phyloP scores from a whole-genome alignment of 1,140 invertebrate species.

The Euwallacea fornicatus region DNA sequence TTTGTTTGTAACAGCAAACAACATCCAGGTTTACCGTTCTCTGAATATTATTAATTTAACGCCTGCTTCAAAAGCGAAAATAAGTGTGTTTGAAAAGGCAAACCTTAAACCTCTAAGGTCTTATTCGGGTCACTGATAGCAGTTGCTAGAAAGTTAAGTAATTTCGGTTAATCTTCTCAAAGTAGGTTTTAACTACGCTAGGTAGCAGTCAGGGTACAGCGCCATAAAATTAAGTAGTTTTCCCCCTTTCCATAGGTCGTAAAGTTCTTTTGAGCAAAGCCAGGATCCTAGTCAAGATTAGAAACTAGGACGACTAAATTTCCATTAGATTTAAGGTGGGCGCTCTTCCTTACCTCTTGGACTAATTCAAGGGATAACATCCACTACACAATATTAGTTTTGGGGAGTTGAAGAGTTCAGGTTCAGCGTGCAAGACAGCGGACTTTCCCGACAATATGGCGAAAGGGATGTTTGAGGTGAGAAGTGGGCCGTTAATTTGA shows the following conservation, averaged over 20 bases:
- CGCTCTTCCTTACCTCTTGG: neutral
- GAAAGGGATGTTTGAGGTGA: too few species aligned
- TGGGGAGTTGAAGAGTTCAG: too few species aligned
- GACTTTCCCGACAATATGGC: too few species aligned
- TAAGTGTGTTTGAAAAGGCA: slow-evolving; percentile 12
- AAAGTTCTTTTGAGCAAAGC: slow-evolving; percentile 21
- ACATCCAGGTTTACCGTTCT: neutral
- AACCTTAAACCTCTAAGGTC: slow-evolving; percentile 22
- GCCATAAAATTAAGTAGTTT: slow-evolving; percentile 36
- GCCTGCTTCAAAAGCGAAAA: neutral
- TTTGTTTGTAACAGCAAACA: slow-evolving; percentile 17
- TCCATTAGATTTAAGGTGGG: slow-evolving; percentile 7
- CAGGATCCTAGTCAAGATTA: slow-evolving; percentile 7
- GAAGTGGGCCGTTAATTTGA: too few species aligned
- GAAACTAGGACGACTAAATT: slow-evolving; percentile 10
- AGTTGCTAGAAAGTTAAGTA: slow-evolving; percentile 37
- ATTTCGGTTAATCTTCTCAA: slow-evolving; percentile 35
- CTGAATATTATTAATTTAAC: slow-evolving; percentile 13
- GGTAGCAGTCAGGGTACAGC: slow-evolving; percentile 22
- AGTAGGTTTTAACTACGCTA: slow-evolving; percentile 35
- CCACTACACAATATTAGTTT: too few species aligned
- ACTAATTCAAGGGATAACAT: too few species aligned
- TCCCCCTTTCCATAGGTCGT: slow-evolving; percentile 16
- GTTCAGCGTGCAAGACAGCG: too few species aligned
- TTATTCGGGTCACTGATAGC: slow-evolving; percentile 34